Conservation (phyloP, 1,140 invertebrate species). For the Helicoverpa armigera region DNA sequence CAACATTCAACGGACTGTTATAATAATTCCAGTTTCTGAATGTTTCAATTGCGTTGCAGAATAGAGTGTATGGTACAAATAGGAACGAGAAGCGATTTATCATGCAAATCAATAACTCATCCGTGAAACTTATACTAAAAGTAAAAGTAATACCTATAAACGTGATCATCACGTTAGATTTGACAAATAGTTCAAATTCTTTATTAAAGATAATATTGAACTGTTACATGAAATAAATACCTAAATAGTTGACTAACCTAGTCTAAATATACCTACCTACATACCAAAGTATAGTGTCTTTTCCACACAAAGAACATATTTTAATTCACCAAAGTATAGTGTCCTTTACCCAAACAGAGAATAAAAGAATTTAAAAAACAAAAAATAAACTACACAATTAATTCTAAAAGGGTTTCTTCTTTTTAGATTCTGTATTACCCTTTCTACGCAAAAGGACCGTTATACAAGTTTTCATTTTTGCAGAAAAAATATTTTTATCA, state of each 20-base stretch:
- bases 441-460: not conserved
- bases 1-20: not conserved
- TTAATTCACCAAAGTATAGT: too few species aligned
- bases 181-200: too few species aligned
- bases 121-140: not conserved
- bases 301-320: too few species aligned
- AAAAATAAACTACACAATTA: conserved; percentile 12
- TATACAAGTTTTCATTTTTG: conserved; percentile 13
- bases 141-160: not conserved
- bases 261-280: too few species aligned
- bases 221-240: too few species aligned
- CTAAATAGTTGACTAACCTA: too few species aligned
- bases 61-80: conserved; percentile 1
- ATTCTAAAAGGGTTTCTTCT: not conserved
- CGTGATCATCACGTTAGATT: too few species aligned
- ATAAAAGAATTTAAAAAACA: too few species aligned
- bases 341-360: too few species aligned
- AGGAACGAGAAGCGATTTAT: not conserved
- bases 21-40: conserved; percentile 3
- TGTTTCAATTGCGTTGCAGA: conserved; percentile 3
- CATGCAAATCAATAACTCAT: too few species aligned
- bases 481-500: conserved; percentile 3
- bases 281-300: too few species aligned
- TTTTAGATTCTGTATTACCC: not conserved
- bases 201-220: too few species aligned